Conservation (phyloP, 2,797 vertebrate species). For the Mallotus villosus region DNA sequence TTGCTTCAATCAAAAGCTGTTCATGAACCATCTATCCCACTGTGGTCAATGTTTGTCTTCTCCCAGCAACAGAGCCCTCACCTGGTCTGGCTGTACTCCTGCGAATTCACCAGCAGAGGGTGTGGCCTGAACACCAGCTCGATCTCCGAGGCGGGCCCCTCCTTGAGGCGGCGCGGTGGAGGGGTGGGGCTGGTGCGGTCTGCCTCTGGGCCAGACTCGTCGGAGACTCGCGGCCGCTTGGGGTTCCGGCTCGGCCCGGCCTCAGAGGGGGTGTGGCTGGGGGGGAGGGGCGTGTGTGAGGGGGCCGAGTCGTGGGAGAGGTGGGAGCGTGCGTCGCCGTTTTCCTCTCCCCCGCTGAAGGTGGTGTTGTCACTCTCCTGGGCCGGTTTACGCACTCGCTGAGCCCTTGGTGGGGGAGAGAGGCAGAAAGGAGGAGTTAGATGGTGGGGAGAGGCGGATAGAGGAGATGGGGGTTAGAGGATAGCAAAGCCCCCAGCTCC, state of each 20-base stretch:
- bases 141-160: constrained; percentile 79
- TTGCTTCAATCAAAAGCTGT: too few species aligned
- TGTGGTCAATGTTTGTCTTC: too few species aligned
- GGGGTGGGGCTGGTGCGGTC: constrained; percentile 76
- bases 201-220: constrained; percentile 78
- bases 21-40: too few species aligned
- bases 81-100: constrained; percentile 89
- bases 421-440: background rate
- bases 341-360: constrained; percentile 88
- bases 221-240: constrained; percentile 74
- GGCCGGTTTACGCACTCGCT: constrained; percentile 81
- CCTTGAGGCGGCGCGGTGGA: constrained; percentile 59
- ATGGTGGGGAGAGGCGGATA: background rate
- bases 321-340: constrained; percentile 80
- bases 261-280: constrained; percentile 65
- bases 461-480: background rate
- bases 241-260: constrained; percentile 69
- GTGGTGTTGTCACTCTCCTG: constrained; percentile 87
- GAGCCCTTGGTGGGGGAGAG: constrained; percentile 69
- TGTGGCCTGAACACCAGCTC: constrained; percentile 90
- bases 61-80: constrained; percentile 41
- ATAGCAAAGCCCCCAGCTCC: background rate
- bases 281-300: constrained; percentile 55
- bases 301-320: constrained; percentile 83
- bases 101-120: constrained; percentile 82